Conservation (phyloP, 2,113 vertebrate genomes). For the Equus przewalskii region DNA sequence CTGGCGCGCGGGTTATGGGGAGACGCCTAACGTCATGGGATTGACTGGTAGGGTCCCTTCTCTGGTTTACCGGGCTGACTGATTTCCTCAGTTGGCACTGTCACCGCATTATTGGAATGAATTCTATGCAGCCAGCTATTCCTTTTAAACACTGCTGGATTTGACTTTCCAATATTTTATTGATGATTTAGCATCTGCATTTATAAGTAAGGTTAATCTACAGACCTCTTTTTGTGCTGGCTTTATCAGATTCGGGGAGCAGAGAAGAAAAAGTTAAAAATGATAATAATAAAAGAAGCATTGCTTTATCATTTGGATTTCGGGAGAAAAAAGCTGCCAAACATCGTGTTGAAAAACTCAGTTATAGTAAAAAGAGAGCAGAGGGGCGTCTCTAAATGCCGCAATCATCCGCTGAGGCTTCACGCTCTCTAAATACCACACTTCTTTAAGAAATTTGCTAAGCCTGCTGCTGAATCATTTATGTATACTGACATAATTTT, state of each 20-base stretch:
- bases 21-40: not conserved
- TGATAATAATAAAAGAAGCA: not conserved
- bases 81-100: not conserved
- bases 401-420: not conserved
- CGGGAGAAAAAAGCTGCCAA: not conserved
- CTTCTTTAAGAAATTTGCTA: not conserved
- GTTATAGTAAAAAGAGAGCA: not conserved
- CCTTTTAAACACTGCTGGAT: not conserved
- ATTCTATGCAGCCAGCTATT: not conserved
- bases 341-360: not conserved
- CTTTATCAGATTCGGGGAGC: not conserved
- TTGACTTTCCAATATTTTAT: not conserved
- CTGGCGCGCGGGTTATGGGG: not conserved
- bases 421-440: not conserved
- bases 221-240: not conserved
- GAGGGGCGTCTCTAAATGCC: not conserved
- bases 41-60: not conserved
- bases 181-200: not conserved
- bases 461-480: not conserved
- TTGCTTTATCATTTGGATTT: not conserved
- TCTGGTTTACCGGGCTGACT: not conserved
- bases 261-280: not conserved
- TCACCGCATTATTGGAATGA: not conserved
- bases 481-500: not conserved
- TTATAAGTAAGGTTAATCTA: not conserved